Percentiles rank a stretch among this genome's conserved stretches.
These are phyloP conservation scores for western clawed frog (Xenopus tropicalis) DNA, from an alignment of 2,113 vertebrate genomes.

Conservation along the genomic window DNA sequence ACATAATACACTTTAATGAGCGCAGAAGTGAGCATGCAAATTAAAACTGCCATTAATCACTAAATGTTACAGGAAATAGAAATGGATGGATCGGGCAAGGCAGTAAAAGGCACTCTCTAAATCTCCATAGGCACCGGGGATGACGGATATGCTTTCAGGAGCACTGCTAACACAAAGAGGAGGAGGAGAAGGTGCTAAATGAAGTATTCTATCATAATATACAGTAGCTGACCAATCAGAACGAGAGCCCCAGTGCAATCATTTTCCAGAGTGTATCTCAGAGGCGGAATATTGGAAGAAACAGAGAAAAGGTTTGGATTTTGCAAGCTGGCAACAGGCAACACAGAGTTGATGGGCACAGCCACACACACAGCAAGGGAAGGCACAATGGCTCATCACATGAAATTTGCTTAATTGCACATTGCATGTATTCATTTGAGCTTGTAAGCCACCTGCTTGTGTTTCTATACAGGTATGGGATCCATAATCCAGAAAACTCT, in stretches of 20 bases:
- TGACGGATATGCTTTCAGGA: constrained; percentile 50
- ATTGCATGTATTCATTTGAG: too few species aligned
- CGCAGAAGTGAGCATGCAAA: constrained; percentile 78
- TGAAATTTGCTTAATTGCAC: too few species aligned
- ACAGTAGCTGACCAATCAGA: constrained; percentile 47
- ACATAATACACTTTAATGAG: constrained; percentile 77
- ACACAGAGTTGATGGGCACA: neutral
- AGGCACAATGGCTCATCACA: too few species aligned
- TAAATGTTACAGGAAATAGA: constrained; percentile 61
- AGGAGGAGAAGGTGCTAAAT: constrained; percentile 44
- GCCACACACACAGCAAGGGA: neutral
- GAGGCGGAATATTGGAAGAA: constrained; percentile 16
- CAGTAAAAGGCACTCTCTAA: constrained; percentile 45
- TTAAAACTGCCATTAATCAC: constrained; percentile 82
- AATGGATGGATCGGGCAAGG: constrained; percentile 40
- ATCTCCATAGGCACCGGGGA: constrained; percentile 49
- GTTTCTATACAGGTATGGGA: too few species aligned
- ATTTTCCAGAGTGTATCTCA: constrained; percentile 43
- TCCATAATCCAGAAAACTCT: too few species aligned
- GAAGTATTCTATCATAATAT: constrained; percentile 46
- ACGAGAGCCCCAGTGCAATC: constrained; percentile 48
- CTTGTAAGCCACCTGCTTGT: too few species aligned
- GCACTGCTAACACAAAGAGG: constrained; percentile 20
- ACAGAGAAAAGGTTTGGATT: neutral
- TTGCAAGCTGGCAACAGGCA: constrained; percentile 2